Evolutionary conservation across 53 echinoderm and acorn worm species (phyloP).

Genomic region (Holothuria leucospilota): DNA sequence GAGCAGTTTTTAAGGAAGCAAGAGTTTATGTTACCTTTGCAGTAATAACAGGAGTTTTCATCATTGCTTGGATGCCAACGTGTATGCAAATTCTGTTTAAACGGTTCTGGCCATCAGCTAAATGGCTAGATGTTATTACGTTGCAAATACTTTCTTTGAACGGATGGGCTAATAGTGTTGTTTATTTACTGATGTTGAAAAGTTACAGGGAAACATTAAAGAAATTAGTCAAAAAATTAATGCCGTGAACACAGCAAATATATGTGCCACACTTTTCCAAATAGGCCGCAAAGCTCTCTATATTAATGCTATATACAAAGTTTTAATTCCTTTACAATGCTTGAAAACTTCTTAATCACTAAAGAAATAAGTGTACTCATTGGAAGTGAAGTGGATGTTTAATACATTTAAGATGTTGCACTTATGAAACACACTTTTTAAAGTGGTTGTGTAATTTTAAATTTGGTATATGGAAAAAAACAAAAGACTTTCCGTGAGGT

Average conservation of each 20-base stretch:
- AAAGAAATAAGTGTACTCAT: no score
- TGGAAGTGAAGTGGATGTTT: no score
- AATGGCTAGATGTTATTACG: background rate
- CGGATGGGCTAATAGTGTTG: slow-evolving; percentile 20
- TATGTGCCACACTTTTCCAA: background rate
- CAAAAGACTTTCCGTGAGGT: no score
- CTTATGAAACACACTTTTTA: no score
- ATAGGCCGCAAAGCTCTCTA: no score
- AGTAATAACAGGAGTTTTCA: slow-evolving; percentile 7
- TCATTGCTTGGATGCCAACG: background rate
- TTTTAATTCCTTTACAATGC: no score
- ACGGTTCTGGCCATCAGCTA: slow-evolving; percentile 14
- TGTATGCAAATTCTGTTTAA: background rate
- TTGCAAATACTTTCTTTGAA: slow-evolving; percentile 15
- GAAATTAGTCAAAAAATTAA: background rate
- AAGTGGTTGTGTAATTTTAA: no score
- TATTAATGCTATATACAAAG: no score
- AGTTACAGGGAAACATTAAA: background rate
- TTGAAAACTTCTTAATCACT: no score
- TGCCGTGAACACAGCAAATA: background rate
- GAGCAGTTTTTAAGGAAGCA: background rate
- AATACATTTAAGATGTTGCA: no score
- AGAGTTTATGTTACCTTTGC: background rate
- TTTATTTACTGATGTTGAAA: slow-evolving; percentile 8
- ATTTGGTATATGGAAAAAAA: no score